Base-by-base conservation (phyloP, 2,797 vertebrate genomes). In the Myripristis murdjan region DNA sequence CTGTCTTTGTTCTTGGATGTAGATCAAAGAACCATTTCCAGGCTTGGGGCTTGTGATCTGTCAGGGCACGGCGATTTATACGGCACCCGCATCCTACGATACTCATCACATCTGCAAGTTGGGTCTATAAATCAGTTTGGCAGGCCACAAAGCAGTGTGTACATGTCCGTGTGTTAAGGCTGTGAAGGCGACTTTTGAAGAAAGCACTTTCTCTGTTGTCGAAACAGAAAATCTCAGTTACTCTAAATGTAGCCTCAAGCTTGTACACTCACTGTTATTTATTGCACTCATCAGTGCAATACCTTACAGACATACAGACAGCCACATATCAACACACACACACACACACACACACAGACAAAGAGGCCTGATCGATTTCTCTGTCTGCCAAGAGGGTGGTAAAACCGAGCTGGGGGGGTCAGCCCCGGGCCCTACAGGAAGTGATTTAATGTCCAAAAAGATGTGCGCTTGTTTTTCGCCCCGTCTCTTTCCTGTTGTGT, bases 381-480 rank as follows among this genome's bases (percentile, higher is more conserved):
- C 49, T 70, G 75, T 81, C 71, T 52, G 71, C 59, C 58, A 57
- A 76, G 82, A 74, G 67, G 68, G 61, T 37, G 24, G 73, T 73
- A 81, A 47, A 82, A 73, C 66, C 49, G 31, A 49, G 57, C 53
- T 57, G 58, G 73, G 82, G 64, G 56, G 43, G 66, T 66, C 59
- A 84, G 77, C 58, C 55, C 57, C 73, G 62, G 81, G 88, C 78
- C 70, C 86, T 89, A 87, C 77, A 93, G 94, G 95, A 96, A 95
- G 93, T 93, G 93, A 94, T 94, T 94, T 95, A 92, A 95, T 94
- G 89, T 94, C 90, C 89, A 92, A 93, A 95, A 94, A 92, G 93
- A 93, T 92, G 91, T 91, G 87, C 73, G 77, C 90, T 93, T 94
- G 92, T 94, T 94, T 92, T 90, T 87, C 12, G 78, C 83, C 73